These are phyloP conservation scores for Cottoperca gobio DNA, from an alignment of 2,797 vertebrate species.

Conservation along the genomic window DNA sequence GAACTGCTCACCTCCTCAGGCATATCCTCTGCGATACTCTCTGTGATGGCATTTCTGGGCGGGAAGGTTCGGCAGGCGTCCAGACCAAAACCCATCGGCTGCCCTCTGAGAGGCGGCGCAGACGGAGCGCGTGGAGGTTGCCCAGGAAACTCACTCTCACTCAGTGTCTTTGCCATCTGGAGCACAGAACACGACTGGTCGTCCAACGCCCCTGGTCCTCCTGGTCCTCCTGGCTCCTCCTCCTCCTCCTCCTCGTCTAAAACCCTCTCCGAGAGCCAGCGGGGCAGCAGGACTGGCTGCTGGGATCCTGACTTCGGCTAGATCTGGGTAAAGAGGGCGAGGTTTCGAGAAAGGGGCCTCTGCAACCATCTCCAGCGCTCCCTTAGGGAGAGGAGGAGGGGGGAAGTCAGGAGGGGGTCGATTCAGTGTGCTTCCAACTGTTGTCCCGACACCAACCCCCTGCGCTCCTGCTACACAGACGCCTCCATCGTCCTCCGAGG, in stretches of 20 bases:
- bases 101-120: constrained; percentile 63
- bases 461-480: constrained; percentile 46
- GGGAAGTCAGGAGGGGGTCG: constrained; percentile 95
- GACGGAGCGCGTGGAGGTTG: constrained; percentile 79
- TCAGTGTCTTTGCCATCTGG: constrained; percentile 96
- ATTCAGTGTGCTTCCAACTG: constrained; percentile 82
- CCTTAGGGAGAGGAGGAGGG: constrained; percentile 92
- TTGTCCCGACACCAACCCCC: constrained; percentile 33
- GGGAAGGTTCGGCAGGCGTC: constrained; percentile 89
- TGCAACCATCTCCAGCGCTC: constrained; percentile 81
- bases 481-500: constrained; percentile 87
- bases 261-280: constrained; percentile 65
- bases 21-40: constrained; percentile 94
- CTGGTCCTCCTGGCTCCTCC: constrained; percentile 45
- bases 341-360: constrained; percentile 80
- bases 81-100: constrained; percentile 66
- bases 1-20: constrained; percentile 89
- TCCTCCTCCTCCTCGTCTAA: constrained; percentile 61
- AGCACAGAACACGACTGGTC: constrained; percentile 97
- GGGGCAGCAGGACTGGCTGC: constrained; percentile 47
- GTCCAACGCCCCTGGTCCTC: constrained; percentile 80
- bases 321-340: constrained; percentile 82
- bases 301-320: constrained; percentile 83
- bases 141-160: constrained; percentile 90
- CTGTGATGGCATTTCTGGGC: constrained; percentile 90